These are phyloP conservation scores for Drosophila mimica DNA, from an alignment of 2,888 invertebrate species.

Conservation along the genomic window DNA sequence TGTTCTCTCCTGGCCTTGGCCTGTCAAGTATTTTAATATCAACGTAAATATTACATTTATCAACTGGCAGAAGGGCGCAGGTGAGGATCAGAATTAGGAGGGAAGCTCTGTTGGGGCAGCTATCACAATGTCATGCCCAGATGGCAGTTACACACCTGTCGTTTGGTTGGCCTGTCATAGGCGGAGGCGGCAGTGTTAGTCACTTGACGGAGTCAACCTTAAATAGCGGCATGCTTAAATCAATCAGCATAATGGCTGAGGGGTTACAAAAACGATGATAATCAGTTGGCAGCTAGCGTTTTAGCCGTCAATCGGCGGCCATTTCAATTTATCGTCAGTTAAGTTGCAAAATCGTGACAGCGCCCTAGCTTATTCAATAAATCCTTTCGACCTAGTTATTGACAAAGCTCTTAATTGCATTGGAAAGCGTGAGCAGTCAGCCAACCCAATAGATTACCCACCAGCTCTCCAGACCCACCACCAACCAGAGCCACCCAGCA, in stretches of 20 bases:
- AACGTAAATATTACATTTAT: slow-evolving; percentile 67
- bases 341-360: slow-evolving; percentile 42
- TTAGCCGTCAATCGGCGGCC: slow-evolving; percentile 31
- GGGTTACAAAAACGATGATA: slow-evolving; percentile 20
- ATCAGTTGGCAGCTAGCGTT: slow-evolving; percentile 20
- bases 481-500: background rate
- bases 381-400: slow-evolving; percentile 61
- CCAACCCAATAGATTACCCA: slow-evolving; percentile 1
- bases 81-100: background rate
- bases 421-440: slow-evolving; percentile 37
- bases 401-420: slow-evolving; percentile 70
- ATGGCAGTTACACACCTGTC: slow-evolving; percentile 36
- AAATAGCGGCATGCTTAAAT: slow-evolving; percentile 28
- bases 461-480: background rate
- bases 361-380: slow-evolving; percentile 63
- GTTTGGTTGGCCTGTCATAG: slow-evolving; percentile 22
- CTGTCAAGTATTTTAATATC: slow-evolving; percentile 64
- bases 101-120: slow-evolving; percentile 1
- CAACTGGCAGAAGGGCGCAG: slow-evolving; percentile 39
- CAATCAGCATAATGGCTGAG: slow-evolving; percentile 42
- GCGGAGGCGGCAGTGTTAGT: slow-evolving; percentile 16
- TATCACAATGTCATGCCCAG: slow-evolving; percentile 50
- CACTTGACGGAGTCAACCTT: slow-evolving; percentile 25
- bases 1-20: slow-evolving; percentile 1
- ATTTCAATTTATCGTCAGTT: slow-evolving; percentile 53